Evolutionary conservation across 2,797 vertebrate genomes (phyloP), one percentile per base, ranked within the genome.

Genomic region (Neoniphon sammara): DNA sequence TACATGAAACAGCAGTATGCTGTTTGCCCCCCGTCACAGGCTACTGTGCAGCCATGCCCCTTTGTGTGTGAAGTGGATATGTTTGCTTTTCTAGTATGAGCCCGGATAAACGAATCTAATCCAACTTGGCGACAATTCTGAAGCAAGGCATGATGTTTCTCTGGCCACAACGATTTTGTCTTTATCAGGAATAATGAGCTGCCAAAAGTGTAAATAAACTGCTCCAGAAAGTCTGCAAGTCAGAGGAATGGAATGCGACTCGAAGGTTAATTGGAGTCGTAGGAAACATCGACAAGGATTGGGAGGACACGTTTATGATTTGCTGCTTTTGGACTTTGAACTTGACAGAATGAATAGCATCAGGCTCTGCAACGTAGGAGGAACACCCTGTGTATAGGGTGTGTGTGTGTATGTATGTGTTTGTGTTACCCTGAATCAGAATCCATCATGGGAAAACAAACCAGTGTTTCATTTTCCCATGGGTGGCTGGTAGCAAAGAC

Each of bases 181-280:
- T 87, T 72, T 78, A 71, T 66, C 60, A 1, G 52, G 65, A 39
- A 47, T 10, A 69, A 11, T 21, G 11, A 46, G 54, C 63, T 73
- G 80, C 64, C 39, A 67, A 76, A 61, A 73, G 63, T n/a, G 18
- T 73, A 73, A 63, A 84, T 46, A 70, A 36, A 67, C 5, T 44
- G 21, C 50, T 73, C 63, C 56, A 70, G 36, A 78, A 44, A 60
- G 49, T 63, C 64, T 54, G 18, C 0, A 0, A 27, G 73, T 84
- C 67, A 81, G 58, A 78, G 77, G 60, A 76, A 60, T 73, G 66
- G 76, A 87, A 88, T 80, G 75, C 73, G 56, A 44, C 36, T 47
- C 3, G 25, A 4, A 2, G n/a, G 52, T 64, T 64, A 47, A 75
- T 72, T 75, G 53, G 66, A 53, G 56, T 25, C 34, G 5, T 7